Evolutionary conservation across 2,797 vertebrate species (phyloP), one percentile per base, ranked within the genome.

Genomic region (Epinephelus awoara): DNA sequence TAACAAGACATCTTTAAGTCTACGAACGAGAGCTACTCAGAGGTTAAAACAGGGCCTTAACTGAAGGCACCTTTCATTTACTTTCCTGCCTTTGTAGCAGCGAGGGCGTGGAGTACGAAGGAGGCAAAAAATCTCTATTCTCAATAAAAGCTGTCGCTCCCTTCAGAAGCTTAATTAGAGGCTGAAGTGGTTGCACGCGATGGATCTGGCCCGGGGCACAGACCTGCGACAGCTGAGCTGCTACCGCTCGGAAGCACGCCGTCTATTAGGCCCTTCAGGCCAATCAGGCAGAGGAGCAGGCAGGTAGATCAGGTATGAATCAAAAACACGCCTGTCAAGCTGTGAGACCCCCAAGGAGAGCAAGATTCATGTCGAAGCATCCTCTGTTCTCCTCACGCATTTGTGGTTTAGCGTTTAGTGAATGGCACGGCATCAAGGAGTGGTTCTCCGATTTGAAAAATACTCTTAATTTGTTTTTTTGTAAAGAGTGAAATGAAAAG

Each of bases 101-200:
- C 77, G 49, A 80, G 79, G 72, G 75, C 19, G 61, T 58, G 75
- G 78, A 74, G 77, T 67, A 76, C 0, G 61, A 69, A 84, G 62
- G 47, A 79, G 50, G 25, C 21, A 21, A 74, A 64, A 58, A 63
- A 80, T 74, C 77, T 88, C 50, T 80, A 83, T 84, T 86, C 85
- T 84, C 93, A 89, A 93, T 91, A 92, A 90, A 93, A 85, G 85
- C 89, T 86, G 90, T 87, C 78, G 80, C 88, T 92, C 81, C 84
- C 84, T 91, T 92, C 83, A 87, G 89, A 93, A 81, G 86, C 84
- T 88, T 94, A 94, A 95, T 95, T 94, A 94, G 85, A 94, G 92
- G 88, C 88, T 93, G 75, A 85, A 75, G 78, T 89, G 64, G 89
- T 91, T 93, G 90, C 93, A 95, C 77, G 91, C 89, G 44, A 95